Evolutionary conservation across 2,888 invertebrate species (phyloP).

Genomic region (Folsomia candida): DNA sequence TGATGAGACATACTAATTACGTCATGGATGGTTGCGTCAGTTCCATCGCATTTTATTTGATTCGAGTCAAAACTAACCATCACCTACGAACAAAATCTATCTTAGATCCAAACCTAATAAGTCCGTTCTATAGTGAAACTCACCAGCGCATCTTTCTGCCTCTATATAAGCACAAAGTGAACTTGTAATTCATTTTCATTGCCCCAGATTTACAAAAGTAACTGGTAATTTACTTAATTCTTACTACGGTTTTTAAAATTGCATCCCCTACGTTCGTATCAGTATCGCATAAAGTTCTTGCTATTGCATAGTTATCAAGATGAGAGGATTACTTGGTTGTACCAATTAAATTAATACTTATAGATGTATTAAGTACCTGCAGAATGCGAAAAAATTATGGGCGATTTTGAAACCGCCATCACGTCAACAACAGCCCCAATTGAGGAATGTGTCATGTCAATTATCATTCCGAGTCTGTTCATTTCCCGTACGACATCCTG

Average conservation of each 20-base stretch:
- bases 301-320: slow-evolving; percentile 49
- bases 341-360: too few relatives aligned
- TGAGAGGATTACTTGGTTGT: neutral
- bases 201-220: too few relatives aligned
- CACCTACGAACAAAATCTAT: too few relatives aligned
- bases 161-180: slow-evolving; percentile 49
- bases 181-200: too few relatives aligned
- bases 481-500: slow-evolving; percentile 43
- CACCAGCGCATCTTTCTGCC: slow-evolving; percentile 53
- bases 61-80: slow-evolving; percentile 55
- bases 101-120: too few relatives aligned
- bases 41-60: slow-evolving; percentile 52
- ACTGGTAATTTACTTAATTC: too few relatives aligned
- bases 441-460: slow-evolving; percentile 66
- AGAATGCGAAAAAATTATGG: slow-evolving; percentile 58
- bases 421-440: slow-evolving; percentile 64
- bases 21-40: slow-evolving; percentile 52
- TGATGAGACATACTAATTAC: slow-evolving; percentile 52
- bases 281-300: slow-evolving; percentile 61
- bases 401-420: slow-evolving; percentile 61
- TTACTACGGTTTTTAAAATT: slow-evolving; percentile 61
- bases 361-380: too few relatives aligned
- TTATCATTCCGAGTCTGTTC: slow-evolving; percentile 65
- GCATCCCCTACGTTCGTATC: slow-evolving; percentile 63
- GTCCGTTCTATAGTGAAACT: too few relatives aligned